Base-by-base conservation (phyloP, 2,888 invertebrate species). In the Drosophila pegasa region DNA sequence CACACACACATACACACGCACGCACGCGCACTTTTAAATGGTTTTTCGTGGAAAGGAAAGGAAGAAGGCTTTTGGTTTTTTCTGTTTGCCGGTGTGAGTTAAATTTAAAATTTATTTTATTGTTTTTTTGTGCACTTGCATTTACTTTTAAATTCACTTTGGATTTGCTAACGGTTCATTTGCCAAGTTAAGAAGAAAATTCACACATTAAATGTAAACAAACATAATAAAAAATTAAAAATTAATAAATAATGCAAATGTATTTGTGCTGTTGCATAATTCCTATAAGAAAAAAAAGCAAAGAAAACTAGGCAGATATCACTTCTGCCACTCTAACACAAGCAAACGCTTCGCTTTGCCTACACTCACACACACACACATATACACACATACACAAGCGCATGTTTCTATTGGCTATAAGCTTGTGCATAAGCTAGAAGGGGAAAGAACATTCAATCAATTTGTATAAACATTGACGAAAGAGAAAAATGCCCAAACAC, bases 231-330 rank as follows among this genome's bases (percentile, higher is more conserved):
- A 59, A n/a, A 14, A 43, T 9, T 45, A 33, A 55, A 8, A 2
- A 50, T 31, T 60, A 47, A 56, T 48, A 56, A 60, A 62, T 31
- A 29, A 64, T 45, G 61, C 52, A 61, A 59, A 38, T 51, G 54
- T 54, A 51, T 50, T 50, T 77, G 54, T 74, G 75, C 80, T 80
- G 64, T 75, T 78, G 56, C 75, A 64, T 64, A 70, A 69, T 62
- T 77, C 67, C 71, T 67, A 65, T 67, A 68, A 50, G 14, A 25
- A 22, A 18, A 52, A 33, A n/a, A n/a, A n/a, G n/a, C n/a, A n/a
- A n/a, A n/a, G n/a, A n/a, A n/a, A 73, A 57, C 60, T 50, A 57
- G 54, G 54, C 58, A 51, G 22, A 58, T 38, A 33, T 29, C 20
- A 31, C 40, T 45, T 56, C 29, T 29, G 27, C 16, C 29, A 48